Evolutionary conservation across 2,888 invertebrate genomes (phyloP).

Genomic region (Caenorhabditis sulstoni): DNA sequence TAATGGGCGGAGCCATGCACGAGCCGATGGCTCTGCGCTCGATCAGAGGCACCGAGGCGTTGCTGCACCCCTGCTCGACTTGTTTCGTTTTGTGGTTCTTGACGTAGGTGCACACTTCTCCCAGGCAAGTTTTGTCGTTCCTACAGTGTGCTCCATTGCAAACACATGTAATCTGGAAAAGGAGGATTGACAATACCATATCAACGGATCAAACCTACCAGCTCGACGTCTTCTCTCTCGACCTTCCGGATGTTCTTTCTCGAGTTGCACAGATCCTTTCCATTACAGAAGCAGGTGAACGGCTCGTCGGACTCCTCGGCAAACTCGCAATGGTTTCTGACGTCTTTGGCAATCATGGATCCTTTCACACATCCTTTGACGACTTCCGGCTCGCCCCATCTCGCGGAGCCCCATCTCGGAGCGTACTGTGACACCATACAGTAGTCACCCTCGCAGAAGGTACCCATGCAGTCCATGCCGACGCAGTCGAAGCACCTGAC

Average conservation of each 20-base stretch:
- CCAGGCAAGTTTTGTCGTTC: conserved; percentile 71
- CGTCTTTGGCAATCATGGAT: conserved; percentile 70
- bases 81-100: conserved; percentile 73
- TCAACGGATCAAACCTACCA: conserved; percentile 53
- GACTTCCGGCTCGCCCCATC: conserved; percentile 73
- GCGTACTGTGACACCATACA: conserved; percentile 70
- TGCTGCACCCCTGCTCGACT: conserved; percentile 78
- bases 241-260: conserved; percentile 59
- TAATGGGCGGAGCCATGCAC: conserved; percentile 78
- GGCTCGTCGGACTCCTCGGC: conserved; percentile 71
- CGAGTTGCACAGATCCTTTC: conserved; percentile 76
- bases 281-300: conserved; percentile 79
- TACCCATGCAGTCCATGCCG: conserved; percentile 73
- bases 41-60: conserved; percentile 77
- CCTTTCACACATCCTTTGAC: conserved; percentile 79
- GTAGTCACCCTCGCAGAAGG: conserved; percentile 71
- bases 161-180: conserved; percentile 71
- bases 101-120: conserved; percentile 78
- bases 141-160: conserved; percentile 77
- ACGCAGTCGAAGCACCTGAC: conserved; percentile 78
- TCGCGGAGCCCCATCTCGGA: conserved; percentile 75
- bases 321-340: conserved; percentile 76
- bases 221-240: conserved; percentile 71
- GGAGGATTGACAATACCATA: too few species aligned
- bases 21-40: conserved; percentile 77